These are phyloP conservation scores for Sciurus niger DNA, from an alignment of 2,113 vertebrate genomes.

Conservation along the genomic window DNA sequence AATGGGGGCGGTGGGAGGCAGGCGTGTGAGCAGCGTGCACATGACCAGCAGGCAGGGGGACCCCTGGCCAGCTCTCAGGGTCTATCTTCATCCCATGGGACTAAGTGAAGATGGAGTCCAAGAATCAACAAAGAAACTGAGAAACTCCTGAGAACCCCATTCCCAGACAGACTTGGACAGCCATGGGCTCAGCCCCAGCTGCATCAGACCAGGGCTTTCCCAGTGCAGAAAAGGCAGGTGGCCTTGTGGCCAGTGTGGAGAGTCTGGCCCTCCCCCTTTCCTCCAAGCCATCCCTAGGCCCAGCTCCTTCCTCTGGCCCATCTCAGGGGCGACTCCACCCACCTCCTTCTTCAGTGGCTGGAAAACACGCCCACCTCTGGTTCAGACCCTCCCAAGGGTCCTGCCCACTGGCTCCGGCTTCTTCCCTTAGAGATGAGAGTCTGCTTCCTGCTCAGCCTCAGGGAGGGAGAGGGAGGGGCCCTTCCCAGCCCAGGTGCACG, in stretches of 20 bases:
- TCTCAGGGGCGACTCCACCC: fast-evolving
- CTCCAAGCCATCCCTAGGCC: neutral
- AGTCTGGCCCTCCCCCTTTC: no score
- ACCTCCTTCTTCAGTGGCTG: fast-evolving
- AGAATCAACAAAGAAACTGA: neutral
- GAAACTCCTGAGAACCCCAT: neutral
- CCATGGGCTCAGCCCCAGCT: no score
- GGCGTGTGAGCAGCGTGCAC: neutral
- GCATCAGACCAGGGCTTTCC: neutral
- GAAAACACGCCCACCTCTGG: neutral
- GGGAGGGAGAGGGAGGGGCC: neutral
- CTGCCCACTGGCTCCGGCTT: no score
- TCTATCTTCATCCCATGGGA: neutral
- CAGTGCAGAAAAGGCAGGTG: no score
- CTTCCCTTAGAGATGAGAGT: neutral
- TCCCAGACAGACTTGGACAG: neutral
- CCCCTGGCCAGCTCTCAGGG: neutral
- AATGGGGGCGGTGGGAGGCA: neutral
- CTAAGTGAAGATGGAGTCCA: no score
- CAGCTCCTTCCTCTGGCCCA: neutral
- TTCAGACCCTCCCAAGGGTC: neutral
- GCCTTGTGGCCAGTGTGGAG: neutral
- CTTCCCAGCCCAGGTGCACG: neutral
- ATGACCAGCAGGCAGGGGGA: no score
- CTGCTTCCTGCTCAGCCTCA: neutral